phyloP scores from a whole-genome alignment of 2,888 invertebrate species.

The Toxonevra muliebris region DNA sequence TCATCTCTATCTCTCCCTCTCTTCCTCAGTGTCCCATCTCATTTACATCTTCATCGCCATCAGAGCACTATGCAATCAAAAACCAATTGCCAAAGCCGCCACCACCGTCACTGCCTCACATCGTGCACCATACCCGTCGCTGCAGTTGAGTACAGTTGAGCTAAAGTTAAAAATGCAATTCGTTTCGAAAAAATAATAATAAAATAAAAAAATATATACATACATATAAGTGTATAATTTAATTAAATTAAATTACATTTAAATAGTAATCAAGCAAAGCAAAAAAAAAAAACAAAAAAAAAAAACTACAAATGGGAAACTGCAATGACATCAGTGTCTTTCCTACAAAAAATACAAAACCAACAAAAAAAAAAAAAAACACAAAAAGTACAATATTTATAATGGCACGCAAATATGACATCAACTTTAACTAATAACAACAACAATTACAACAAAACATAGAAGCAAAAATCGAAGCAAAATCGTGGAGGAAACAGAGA shows the following conservation, averaged over 20 bases:
- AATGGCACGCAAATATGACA: conserved; percentile 33
- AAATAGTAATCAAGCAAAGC: not conserved
- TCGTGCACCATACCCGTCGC: too few relatives aligned
- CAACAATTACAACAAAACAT: not conserved
- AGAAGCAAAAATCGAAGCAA: not conserved
- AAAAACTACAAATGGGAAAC: not conserved
- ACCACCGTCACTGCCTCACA: too few relatives aligned
- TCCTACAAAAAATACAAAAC: not conserved
- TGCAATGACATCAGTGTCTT: not conserved
- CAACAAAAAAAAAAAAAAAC: not conserved
- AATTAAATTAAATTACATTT: too few relatives aligned
- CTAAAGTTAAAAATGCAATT: conserved; percentile 2
- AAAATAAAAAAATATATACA: too few relatives aligned
- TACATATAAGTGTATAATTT: too few relatives aligned
- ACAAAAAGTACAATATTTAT: not conserved
- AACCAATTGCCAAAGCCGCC: not conserved
- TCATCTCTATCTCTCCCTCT: too few relatives aligned
- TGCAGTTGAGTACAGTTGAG: conserved; percentile 21
- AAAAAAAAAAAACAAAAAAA: not conserved
- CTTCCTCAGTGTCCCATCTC: too few relatives aligned
- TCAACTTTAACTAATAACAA: conserved; percentile 15
- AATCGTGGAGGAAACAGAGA: too few relatives aligned
- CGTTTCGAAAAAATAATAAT: too few relatives aligned
- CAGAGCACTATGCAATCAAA: not conserved
- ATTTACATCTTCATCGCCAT: not conserved